A percentile compares a stretch with the other conserved stretches of the same genome.
These are phyloP conservation scores for Sebastes trivittatus DNA, from an alignment of 2,797 vertebrate species.

Conservation along the genomic window DNA sequence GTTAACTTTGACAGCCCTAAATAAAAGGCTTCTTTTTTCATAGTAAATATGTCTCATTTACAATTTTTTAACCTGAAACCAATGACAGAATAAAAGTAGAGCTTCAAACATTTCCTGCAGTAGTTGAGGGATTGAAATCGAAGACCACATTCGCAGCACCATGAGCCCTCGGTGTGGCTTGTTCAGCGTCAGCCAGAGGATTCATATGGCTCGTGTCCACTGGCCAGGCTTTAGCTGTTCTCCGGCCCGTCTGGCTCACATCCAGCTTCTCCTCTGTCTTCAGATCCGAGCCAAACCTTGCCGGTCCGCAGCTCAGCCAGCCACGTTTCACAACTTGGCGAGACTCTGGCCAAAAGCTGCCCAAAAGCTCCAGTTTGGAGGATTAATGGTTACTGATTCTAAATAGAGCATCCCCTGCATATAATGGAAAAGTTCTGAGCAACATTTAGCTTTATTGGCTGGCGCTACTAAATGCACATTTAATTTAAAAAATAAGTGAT, in stretches of 20 bases:
- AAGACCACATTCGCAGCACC: conserved; percentile 25
- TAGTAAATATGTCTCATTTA: conserved; percentile 35
- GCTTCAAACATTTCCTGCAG: conserved; percentile 21
- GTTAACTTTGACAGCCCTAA: neutral
- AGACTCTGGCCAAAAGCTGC: conserved; percentile 38
- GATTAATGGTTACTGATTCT: conserved; percentile 54
- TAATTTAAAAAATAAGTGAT: conserved; percentile 44
- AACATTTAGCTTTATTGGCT: conserved; percentile 44
- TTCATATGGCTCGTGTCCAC: conserved; percentile 59
- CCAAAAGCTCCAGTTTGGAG: conserved; percentile 50
- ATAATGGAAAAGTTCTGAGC: conserved; percentile 38
- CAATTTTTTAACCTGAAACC: conserved; percentile 20
- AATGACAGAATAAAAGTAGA: conserved; percentile 21
- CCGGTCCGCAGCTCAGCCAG: conserved; percentile 46
- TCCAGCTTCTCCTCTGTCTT: conserved; percentile 67
- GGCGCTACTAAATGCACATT: conserved; percentile 30
- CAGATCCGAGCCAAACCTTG: conserved; percentile 61
- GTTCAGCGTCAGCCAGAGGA: conserved; percentile 49
- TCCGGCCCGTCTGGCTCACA: conserved; percentile 47
- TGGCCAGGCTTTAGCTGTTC: conserved; percentile 56
- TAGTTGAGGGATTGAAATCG: conserved; percentile 27
- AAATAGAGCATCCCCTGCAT: conserved; percentile 31
- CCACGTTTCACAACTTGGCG: conserved; percentile 62
- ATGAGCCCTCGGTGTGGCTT: conserved; percentile 21
- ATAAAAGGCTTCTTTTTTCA: conserved; percentile 17